A percentile compares a stretch with the other conserved stretches of the same genome.
Evolutionary conservation across 1,140 invertebrate species (phyloP).

Genomic region (Drosophila nebulosa): DNA sequence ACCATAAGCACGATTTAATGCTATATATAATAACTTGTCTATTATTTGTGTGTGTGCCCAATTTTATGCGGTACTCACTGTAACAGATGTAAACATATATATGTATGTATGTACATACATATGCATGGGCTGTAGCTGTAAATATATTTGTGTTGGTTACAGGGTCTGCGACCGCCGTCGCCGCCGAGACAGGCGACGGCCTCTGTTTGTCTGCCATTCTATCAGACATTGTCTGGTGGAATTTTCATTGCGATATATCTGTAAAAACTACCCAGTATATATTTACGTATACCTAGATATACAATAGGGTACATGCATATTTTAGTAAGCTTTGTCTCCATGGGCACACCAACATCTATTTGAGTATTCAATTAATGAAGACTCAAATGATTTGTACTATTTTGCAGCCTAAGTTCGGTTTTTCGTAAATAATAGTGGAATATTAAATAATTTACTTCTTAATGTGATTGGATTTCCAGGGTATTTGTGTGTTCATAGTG

Average conservation of each 20-base stretch:
- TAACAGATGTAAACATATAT: not conserved
- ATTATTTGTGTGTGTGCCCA: not conserved
- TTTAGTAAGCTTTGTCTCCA: not conserved
- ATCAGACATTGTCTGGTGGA: slow-evolving; percentile 38
- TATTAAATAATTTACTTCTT: not conserved
- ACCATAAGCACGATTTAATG: too few relatives aligned
- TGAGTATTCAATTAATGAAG: too few relatives aligned
- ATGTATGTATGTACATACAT: slow-evolving; percentile 2
- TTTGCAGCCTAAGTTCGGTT: too few relatives aligned
- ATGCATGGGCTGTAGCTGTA: slow-evolving; percentile 10
- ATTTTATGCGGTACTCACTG: too few relatives aligned
- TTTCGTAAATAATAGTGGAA: too few relatives aligned
- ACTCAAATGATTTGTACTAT: too few relatives aligned
- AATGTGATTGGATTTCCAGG: not conserved
- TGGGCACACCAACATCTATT: too few relatives aligned
- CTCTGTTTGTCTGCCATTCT: slow-evolving; percentile 55
- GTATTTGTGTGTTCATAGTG: not conserved
- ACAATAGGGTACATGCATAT: not conserved
- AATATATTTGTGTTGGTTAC: slow-evolving; percentile 30
- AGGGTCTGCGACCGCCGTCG: slow-evolving; percentile 53
- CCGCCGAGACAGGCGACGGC: slow-evolving; percentile 37
- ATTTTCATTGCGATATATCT: not conserved
- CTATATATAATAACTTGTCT: too few relatives aligned
- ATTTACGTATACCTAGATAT: not conserved
- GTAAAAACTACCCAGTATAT: not conserved